These are phyloP conservation scores for Epinotia ramella DNA, from an alignment of 2,888 invertebrate genomes.

Conservation along the genomic window DNA sequence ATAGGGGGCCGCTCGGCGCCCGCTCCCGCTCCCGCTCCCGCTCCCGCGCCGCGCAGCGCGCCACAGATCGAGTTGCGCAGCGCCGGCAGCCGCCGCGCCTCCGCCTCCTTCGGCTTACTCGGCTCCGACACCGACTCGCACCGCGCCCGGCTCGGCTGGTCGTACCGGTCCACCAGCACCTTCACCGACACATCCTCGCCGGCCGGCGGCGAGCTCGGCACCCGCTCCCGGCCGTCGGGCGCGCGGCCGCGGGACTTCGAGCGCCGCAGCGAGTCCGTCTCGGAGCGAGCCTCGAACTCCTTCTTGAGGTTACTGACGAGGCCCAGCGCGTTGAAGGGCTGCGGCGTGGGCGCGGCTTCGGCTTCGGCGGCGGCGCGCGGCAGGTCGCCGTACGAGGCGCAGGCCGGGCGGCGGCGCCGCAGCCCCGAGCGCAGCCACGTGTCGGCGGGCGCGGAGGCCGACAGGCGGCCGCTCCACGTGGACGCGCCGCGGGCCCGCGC, in stretches of 20 bases:
- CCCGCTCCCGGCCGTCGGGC: slow-evolving; percentile 54
- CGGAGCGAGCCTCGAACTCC: slow-evolving; percentile 91
- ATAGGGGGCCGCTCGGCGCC: slow-evolving; percentile 67
- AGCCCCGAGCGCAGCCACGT: slow-evolving; percentile 79
- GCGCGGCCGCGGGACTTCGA: slow-evolving; percentile 54
- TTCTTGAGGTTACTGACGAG: slow-evolving; percentile 94
- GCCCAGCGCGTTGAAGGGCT: slow-evolving; percentile 82
- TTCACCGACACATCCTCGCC: slow-evolving; percentile 89
- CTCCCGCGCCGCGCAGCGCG: slow-evolving; percentile 56
- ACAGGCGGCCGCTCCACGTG: slow-evolving; percentile 82
- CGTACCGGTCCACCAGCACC: slow-evolving; percentile 91
- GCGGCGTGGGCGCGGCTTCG: slow-evolving; percentile 41
- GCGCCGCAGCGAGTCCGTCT: slow-evolving; percentile 58
- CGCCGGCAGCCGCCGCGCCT: slow-evolving; percentile 51
- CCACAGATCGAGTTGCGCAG: slow-evolving; percentile 60
- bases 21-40: slow-evolving; percentile 48
- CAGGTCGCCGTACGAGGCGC: slow-evolving; percentile 76
- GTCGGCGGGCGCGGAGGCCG: slow-evolving; percentile 87
- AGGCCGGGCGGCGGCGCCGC: slow-evolving; percentile 73
- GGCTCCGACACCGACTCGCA: slow-evolving; percentile 59
- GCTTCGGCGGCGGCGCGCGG: slow-evolving; percentile 63
- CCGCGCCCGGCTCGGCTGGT: slow-evolving; percentile 69
- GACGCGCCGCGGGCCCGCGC: slow-evolving; percentile 70
- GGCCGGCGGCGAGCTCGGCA: slow-evolving; percentile 50
- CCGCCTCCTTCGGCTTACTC: slow-evolving; percentile 49